phyloP scores from a whole-genome alignment of 2,888 invertebrate genomes.

The Junonia oenone region DNA sequence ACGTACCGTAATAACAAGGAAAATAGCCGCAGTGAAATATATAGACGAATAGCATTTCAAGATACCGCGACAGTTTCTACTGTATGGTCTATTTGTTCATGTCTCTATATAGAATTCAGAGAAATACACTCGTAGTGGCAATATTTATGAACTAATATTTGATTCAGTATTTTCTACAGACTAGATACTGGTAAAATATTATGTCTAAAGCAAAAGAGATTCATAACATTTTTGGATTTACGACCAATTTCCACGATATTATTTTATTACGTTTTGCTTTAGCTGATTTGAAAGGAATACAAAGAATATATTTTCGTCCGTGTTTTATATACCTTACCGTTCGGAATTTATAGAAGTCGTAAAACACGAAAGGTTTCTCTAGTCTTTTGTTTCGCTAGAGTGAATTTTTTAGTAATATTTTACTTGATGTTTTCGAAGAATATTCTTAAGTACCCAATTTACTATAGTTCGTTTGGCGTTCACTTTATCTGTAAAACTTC shows the following conservation, averaged over 20 bases:
- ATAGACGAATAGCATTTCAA: background rate
- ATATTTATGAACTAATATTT: no score
- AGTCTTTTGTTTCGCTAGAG: background rate
- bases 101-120: background rate
- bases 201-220: background rate
- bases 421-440: background rate
- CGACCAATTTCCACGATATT: slow-evolving; percentile 3
- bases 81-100: background rate
- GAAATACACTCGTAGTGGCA: background rate
- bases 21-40: background rate
- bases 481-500: background rate
- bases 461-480: background rate
- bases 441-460: background rate
- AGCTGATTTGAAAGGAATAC: slow-evolving; percentile 12
- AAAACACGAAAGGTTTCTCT: slow-evolving; percentile 1
- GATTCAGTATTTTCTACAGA: background rate
- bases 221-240: background rate
- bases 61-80: background rate
- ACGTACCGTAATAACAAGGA: background rate
- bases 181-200: background rate
- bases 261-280: slow-evolving; percentile 7
- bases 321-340: slow-evolving; percentile 7
- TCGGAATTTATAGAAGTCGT: slow-evolving; percentile 25
- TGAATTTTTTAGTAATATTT: background rate
- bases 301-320: slow-evolving; percentile 16